Percentiles rank a stretch among this genome's conserved stretches.
Conservation (phyloP, 2,797 vertebrate species). For the Enteromius anoplus region DNA sequence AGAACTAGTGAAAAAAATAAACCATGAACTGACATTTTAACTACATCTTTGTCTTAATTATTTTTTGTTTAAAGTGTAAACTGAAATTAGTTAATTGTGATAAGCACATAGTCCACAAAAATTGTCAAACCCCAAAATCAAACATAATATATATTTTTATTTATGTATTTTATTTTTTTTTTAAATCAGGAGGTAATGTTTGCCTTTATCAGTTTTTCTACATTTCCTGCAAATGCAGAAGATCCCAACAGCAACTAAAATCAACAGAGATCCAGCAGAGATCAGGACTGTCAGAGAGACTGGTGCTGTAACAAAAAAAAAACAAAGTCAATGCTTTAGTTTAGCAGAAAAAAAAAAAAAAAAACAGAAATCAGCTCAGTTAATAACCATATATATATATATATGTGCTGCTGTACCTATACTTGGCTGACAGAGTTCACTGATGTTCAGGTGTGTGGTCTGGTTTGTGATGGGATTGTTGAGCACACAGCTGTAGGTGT, state of each 20-base stretch:
- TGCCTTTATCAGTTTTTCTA: neutral
- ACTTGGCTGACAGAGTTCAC: neutral
- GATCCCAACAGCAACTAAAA: neutral
- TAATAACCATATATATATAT: no score
- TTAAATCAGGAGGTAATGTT: neutral
- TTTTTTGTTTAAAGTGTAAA: neutral
- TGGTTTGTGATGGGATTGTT: neutral
- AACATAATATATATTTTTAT: neutral
- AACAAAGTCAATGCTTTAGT: neutral
- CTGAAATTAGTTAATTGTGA: neutral
- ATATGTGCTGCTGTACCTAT: fast-evolving
- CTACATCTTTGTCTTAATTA: neutral
- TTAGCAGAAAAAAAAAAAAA: no score
- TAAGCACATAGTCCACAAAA: neutral
- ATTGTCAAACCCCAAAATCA: neutral
- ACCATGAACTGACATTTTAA: neutral
- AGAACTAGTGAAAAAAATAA: neutral
- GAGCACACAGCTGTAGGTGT: neutral
- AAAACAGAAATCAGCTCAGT: neutral
- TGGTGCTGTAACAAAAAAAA: neutral
- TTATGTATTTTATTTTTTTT: no score
- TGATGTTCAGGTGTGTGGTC: neutral
- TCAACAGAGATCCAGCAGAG: neutral
- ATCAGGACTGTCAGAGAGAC: neutral
- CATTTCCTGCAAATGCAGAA: neutral